Percentiles rank a stretch among this genome's conserved stretches.
Evolutionary conservation across 2,797 vertebrate genomes (phyloP).

Genomic region (Semotilus atromaculatus): DNA sequence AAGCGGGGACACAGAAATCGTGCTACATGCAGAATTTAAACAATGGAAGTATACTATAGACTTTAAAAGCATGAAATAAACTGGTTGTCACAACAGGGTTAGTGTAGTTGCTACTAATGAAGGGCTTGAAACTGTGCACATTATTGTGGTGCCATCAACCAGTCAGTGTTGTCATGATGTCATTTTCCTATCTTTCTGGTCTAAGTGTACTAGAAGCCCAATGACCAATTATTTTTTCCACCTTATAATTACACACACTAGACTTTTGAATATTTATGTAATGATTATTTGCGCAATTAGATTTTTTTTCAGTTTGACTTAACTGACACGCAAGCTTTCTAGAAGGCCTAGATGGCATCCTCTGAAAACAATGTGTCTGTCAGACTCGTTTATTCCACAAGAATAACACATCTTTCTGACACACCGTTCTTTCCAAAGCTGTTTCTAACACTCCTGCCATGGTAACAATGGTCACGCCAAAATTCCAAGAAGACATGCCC

Average conservation of each 20-base stretch:
- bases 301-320: constrained; percentile 3
- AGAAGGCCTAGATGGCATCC: constrained; percentile 10
- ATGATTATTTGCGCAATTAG: constrained; percentile 1
- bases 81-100: background rate
- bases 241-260: background rate
- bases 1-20: background rate
- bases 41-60: background rate
- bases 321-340: constrained; percentile 21
- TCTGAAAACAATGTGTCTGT: constrained; percentile 15
- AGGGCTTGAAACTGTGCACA: background rate
- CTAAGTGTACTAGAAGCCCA: background rate
- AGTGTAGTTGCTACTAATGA: background rate
- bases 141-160: background rate
- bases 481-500: constrained; percentile 27
- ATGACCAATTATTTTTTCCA: background rate
- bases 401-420: background rate
- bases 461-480: background rate
- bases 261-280: background rate
- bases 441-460: constrained; percentile 6
- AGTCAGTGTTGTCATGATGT: background rate
- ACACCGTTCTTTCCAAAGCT: background rate
- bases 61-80: background rate
- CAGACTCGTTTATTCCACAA: constrained; percentile 1
- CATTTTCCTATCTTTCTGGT: background rate
- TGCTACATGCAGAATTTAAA: background rate